Conservation (phyloP, 1,140 invertebrate genomes). For the Thaumetopoea pityocampa region DNA sequence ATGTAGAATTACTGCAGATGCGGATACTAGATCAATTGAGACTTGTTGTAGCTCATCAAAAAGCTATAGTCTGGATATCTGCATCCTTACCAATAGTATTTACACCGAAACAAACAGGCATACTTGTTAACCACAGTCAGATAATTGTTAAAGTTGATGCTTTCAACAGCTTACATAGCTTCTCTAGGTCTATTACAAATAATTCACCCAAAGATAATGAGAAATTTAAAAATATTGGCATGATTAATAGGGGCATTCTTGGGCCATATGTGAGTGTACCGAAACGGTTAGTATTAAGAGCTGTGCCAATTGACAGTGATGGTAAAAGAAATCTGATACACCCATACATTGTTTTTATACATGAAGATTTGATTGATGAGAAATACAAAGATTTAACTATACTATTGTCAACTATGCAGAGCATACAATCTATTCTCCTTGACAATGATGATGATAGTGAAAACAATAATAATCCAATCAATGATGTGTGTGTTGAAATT, state of each 20-base stretch:
- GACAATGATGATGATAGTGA: constrained; percentile 37
- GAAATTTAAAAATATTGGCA: constrained; percentile 53
- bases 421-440: constrained; percentile 46
- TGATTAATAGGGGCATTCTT: constrained; percentile 51
- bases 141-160: constrained; percentile 62
- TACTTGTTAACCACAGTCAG: constrained; percentile 55
- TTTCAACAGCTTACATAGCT: constrained; percentile 42
- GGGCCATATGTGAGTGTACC: constrained; percentile 47
- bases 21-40: constrained; percentile 76
- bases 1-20: constrained; percentile 73
- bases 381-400: constrained; percentile 49
- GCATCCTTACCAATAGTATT: constrained; percentile 65
- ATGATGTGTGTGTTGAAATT: constrained; percentile 66
- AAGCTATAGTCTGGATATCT: constrained; percentile 77
- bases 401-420: constrained; percentile 58
- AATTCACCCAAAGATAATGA: constrained; percentile 31
- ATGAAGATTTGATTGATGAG: constrained; percentile 53
- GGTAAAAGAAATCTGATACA: constrained; percentile 65
- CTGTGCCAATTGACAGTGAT: constrained; percentile 58
- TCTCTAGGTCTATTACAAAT: constrained; percentile 18
- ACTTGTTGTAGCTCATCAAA: constrained; percentile 72
- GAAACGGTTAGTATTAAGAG: constrained; percentile 49
- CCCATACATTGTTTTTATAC: constrained; percentile 63
- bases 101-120: constrained; percentile 58
- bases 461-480: constrained; percentile 34